Evolutionary conservation across 2,113 vertebrate species (phyloP).

Genomic region (Archocentrus centrarchus): DNA sequence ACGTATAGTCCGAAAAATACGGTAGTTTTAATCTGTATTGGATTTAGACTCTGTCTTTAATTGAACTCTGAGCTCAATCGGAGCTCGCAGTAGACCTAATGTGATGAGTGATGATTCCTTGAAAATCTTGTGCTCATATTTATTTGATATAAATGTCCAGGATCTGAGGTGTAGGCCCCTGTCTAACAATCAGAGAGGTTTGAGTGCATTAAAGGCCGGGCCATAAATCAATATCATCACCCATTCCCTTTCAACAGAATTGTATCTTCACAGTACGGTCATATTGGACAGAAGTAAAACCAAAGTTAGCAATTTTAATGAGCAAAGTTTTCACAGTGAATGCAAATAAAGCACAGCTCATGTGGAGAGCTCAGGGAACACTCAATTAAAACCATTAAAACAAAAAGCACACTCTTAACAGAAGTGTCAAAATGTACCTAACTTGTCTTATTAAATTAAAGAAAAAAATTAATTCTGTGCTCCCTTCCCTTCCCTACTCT

Average conservation of each 20-base stretch:
- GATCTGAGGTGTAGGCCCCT: not conserved
- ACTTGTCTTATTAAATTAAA: conserved; percentile 7
- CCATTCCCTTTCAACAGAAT: not conserved
- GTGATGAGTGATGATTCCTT: not conserved
- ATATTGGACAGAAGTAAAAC: not conserved
- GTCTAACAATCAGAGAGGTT: not conserved
- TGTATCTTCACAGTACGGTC: not conserved
- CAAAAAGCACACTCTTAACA: not conserved
- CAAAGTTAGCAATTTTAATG: not conserved
- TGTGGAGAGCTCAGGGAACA: not conserved
- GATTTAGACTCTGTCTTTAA: not conserved
- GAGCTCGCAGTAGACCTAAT: not conserved
- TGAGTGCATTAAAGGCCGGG: not conserved
- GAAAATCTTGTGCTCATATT: not conserved
- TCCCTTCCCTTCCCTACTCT: not conserved
- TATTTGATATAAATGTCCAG: not conserved
- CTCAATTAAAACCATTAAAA: conserved; percentile 11
- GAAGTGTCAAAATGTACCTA: not conserved
- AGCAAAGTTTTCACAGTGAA: conserved; percentile 14
- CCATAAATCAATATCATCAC: conserved; percentile 17
- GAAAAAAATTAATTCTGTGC: not conserved
- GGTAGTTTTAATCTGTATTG: not conserved
- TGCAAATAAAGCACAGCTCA: conserved; percentile 1
- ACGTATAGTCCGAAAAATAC: too few species aligned
- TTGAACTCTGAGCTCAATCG: conserved; percentile 4